phyloP scores from a whole-genome alignment of 2,113 vertebrate species.

The Dendropsophus ebraccatus region DNA sequence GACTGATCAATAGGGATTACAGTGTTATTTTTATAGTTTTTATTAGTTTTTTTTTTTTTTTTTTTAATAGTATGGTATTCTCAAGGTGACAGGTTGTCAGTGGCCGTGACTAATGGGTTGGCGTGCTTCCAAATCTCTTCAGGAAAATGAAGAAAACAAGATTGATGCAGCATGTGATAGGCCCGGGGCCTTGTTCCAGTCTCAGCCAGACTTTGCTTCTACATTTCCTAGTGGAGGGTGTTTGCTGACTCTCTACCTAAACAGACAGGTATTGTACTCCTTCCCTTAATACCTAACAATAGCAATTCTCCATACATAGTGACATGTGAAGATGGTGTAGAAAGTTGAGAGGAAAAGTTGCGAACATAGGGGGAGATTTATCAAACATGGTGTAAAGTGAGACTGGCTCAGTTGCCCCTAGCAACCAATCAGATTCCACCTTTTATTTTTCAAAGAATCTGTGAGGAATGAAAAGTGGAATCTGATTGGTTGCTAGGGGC shows the following conservation, averaged over 20 bases:
- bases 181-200: conserved; percentile 8
- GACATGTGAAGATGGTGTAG: background rate
- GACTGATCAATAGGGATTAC: background rate
- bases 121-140: background rate
- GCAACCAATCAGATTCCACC: too few species aligned
- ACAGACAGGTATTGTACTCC: conserved; percentile 17
- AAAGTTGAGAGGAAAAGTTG: background rate
- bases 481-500: too few species aligned
- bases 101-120: background rate
- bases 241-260: conserved; percentile 14
- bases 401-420: too few species aligned
- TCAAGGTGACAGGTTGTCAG: background rate
- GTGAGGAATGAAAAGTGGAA: too few species aligned
- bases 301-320: background rate
- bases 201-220: background rate
- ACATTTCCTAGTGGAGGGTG: background rate
- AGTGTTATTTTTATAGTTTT: background rate
- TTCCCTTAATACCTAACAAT: background rate
- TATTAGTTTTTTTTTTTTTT: background rate
- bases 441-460: too few species aligned
- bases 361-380: background rate
- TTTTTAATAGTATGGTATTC: background rate
- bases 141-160: background rate
- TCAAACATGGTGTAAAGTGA: too few species aligned
- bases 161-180: conserved; percentile 13